These are phyloP conservation scores for Neuroterus valhalla DNA, from an alignment of 1,140 invertebrate species.

Conservation along the genomic window DNA sequence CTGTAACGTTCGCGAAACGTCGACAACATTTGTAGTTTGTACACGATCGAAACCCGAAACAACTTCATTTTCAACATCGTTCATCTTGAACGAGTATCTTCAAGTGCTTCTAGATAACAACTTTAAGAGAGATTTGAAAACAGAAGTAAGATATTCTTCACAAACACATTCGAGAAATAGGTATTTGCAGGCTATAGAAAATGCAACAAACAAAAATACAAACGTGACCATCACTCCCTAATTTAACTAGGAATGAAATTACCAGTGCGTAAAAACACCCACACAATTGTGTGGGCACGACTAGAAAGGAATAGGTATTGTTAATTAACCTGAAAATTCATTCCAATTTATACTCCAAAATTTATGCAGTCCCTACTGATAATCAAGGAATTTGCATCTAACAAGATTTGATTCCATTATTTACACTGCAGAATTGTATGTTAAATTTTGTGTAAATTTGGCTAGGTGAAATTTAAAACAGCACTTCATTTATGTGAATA, in stretches of 20 bases:
- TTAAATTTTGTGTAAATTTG: not conserved
- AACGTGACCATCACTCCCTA: constrained; percentile 1
- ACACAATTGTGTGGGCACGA: not conserved
- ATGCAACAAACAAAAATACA: not conserved
- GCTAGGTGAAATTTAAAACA: not conserved
- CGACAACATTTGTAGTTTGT: no score
- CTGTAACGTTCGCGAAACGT: no score
- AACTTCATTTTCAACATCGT: no score
- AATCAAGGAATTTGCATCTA: constrained; percentile 7
- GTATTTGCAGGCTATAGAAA: no score
- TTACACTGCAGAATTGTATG: constrained; percentile 1
- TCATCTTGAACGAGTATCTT: no score
- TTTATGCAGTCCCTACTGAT: not conserved
- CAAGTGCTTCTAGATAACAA: no score
- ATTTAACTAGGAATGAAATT: not conserved
- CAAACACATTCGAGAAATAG: no score
- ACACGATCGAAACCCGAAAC: no score
- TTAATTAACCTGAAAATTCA: constrained; percentile 27
- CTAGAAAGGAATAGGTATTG: not conserved
- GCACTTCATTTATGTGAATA: not conserved
- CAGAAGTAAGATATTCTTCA: no score
- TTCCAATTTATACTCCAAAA: not conserved
- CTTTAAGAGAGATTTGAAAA: no score
- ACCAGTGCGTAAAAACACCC: not conserved
- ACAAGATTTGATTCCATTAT: constrained; percentile 11